Evolutionary conservation across 1,140 invertebrate species (phyloP).

Genomic region (Goniozus legneri): DNA sequence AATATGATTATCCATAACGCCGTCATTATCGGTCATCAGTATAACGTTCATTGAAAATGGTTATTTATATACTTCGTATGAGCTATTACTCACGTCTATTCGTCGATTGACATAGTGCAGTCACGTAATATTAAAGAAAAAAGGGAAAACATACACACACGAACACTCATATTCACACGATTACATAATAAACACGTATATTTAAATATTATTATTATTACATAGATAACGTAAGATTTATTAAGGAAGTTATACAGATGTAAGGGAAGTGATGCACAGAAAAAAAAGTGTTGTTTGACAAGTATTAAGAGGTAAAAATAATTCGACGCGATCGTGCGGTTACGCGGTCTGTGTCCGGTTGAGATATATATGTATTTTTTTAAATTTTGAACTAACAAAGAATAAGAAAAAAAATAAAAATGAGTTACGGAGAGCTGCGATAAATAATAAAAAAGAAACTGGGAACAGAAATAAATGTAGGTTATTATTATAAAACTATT

Average conservation of each 20-base stretch:
- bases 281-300: constrained; percentile 30
- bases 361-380: constrained; percentile 55
- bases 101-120: constrained; percentile 23
- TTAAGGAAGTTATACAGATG: constrained; percentile 24
- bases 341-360: constrained; percentile 37
- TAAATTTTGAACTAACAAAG: constrained; percentile 49
- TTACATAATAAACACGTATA: constrained; percentile 15
- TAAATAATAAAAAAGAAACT: constrained; percentile 30
- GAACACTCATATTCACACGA: constrained; percentile 9
- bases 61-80: neutral
- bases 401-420: constrained; percentile 27
- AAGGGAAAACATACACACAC: neutral
- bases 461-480: constrained; percentile 45
- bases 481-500: constrained; percentile 14
- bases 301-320: constrained; percentile 32
- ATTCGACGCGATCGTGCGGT: constrained; percentile 21
- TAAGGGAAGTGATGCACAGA: constrained; percentile 8
- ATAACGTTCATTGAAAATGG: neutral
- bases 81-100: constrained; percentile 32
- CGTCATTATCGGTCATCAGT: too few species aligned
- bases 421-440: constrained; percentile 9
- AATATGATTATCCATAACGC: too few species aligned
- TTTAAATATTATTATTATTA: constrained; percentile 22
- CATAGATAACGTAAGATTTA: constrained; percentile 27
- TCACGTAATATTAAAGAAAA: constrained; percentile 7